Percentiles rank a stretch among this genome's conserved stretches.
These are phyloP conservation scores for Edolisoma coerulescens DNA, from an alignment of 2,113 vertebrate genomes.

Conservation along the genomic window DNA sequence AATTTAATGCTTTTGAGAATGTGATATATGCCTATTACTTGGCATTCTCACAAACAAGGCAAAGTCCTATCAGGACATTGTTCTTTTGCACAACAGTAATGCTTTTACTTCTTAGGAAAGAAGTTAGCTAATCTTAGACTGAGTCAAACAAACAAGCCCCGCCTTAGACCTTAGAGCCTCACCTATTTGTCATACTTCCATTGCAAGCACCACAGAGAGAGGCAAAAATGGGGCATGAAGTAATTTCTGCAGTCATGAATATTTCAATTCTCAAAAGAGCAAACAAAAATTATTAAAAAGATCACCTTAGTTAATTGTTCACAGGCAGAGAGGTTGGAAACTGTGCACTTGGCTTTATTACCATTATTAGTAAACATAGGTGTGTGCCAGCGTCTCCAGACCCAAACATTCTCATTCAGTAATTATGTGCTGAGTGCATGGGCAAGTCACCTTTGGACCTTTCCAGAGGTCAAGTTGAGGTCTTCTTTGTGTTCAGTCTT, in stretches of 20 bases:
- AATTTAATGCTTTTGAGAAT: background rate
- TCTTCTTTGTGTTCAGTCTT: constrained; percentile 27
- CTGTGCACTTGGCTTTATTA: constrained; percentile 10
- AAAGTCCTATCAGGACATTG: background rate
- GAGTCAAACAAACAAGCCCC: background rate
- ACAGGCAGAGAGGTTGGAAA: background rate
- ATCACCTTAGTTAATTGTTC: background rate
- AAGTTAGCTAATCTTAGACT: background rate
- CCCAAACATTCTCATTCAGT: background rate
- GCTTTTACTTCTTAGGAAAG: background rate
- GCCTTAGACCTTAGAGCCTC: background rate
- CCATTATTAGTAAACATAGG: constrained; percentile 26
- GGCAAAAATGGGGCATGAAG: background rate
- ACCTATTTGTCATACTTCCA: background rate
- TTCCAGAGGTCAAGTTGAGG: constrained; percentile 33
- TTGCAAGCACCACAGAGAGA: background rate
- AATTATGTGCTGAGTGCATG: background rate
- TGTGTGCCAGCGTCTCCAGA: constrained; percentile 12
- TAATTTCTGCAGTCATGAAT: background rate
- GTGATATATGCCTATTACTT: background rate
- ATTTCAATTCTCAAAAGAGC: background rate
- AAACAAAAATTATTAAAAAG: background rate
- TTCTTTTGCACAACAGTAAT: background rate
- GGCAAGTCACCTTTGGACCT: constrained; percentile 40
- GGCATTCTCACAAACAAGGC: background rate